Evolutionary conservation across 1,140 invertebrate genomes (phyloP).

Genomic region (Eurosta solidaginis): DNA sequence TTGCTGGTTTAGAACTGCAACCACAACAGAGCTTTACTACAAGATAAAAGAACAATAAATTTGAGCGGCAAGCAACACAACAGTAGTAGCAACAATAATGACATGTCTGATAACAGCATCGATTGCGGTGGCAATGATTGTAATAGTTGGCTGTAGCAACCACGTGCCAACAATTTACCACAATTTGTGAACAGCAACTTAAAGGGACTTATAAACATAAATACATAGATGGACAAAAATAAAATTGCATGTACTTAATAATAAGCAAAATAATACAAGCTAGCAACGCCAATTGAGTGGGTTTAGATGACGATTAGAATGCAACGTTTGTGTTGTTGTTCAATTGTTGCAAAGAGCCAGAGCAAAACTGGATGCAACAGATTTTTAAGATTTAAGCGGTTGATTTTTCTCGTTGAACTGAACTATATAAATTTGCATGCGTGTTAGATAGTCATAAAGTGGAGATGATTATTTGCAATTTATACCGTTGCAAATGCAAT

Average conservation of each 20-base stretch:
- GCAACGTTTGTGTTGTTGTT: too few relatives aligned
- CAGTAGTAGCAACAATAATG: conserved; percentile 9
- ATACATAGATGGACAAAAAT: too few relatives aligned
- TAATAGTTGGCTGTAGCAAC: neutral
- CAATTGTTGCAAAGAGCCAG: too few relatives aligned
- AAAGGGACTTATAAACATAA: neutral
- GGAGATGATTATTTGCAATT: conserved; percentile 26
- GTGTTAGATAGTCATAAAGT: neutral
- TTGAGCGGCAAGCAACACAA: neutral
- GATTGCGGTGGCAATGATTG: conserved; percentile 6
- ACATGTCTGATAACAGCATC: conserved; percentile 27
- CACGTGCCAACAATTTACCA: conserved; percentile 26
- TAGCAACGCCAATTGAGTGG: too few relatives aligned
- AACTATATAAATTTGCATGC: neutral
- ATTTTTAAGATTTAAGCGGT: neutral
- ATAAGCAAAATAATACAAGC: neutral
- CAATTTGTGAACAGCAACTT: conserved; percentile 18
- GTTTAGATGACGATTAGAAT: too few relatives aligned
- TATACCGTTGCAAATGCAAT: conserved; percentile 1
- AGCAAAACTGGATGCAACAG: neutral
- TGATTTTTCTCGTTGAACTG: neutral
- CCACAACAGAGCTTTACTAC: neutral
- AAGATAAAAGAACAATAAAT: neutral
- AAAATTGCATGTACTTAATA: neutral
- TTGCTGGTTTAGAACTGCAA: neutral